A percentile compares a stretch with the other conserved stretches of the same genome.
These are phyloP conservation scores for Xylophagus ater DNA, from an alignment of 2,888 invertebrate genomes.

Conservation along the genomic window DNA sequence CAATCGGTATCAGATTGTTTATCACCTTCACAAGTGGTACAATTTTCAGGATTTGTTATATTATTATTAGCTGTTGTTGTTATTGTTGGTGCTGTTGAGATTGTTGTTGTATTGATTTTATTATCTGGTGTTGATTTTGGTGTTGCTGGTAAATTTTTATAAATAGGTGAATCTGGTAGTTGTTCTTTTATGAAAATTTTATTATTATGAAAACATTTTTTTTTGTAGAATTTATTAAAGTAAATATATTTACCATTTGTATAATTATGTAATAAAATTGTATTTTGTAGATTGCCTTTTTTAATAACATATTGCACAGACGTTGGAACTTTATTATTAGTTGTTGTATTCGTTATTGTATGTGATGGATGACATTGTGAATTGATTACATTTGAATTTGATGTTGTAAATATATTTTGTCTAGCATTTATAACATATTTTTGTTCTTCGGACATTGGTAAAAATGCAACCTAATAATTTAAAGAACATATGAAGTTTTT, in stretches of 20 bases:
- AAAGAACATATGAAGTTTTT: no score
- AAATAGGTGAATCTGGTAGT: slow-evolving; percentile 31
- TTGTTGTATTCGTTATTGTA: slow-evolving; percentile 2
- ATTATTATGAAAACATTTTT: slow-evolving; percentile 1
- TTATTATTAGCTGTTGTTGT: slow-evolving; percentile 16
- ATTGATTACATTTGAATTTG: slow-evolving; percentile 7
- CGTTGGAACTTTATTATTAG: slow-evolving; percentile 18
- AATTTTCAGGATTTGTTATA: slow-evolving; percentile 14
- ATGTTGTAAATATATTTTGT: slow-evolving; percentile 11
- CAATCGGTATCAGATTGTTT: slow-evolving; percentile 24
- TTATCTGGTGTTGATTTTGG: slow-evolving; percentile 30
- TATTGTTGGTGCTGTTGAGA: background rate
- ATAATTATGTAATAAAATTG: slow-evolving; percentile 19
- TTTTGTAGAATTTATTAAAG: background rate
- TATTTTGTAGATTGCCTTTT: slow-evolving; percentile 21
- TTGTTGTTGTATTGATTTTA: slow-evolving; percentile 1
- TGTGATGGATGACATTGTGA: slow-evolving; percentile 8
- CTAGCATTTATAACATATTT: slow-evolving; percentile 16
- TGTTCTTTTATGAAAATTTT: slow-evolving; percentile 21
- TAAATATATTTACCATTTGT: slow-evolving; percentile 15
- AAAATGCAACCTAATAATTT: slow-evolving; percentile 19
- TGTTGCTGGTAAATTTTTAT: slow-evolving; percentile 35
- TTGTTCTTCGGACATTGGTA: slow-evolving; percentile 21
- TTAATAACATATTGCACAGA: slow-evolving; percentile 31
- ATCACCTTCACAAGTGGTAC: slow-evolving; percentile 20